Conservation (phyloP, 30 jellyfish, hydroid and myxozoan species). For the Hydractinia symbiolongicarpus region DNA sequence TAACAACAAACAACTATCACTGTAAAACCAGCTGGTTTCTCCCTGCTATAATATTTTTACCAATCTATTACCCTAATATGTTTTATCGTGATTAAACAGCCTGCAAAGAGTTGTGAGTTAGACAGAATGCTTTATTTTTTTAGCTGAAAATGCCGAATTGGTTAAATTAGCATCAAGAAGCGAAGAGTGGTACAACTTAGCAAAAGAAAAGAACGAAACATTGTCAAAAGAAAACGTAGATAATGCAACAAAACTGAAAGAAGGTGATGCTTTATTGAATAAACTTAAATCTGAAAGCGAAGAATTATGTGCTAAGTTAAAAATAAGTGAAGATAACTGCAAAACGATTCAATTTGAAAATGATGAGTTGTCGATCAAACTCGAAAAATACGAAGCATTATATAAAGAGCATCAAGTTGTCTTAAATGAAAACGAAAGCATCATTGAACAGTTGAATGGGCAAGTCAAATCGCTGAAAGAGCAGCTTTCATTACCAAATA, state of each 20-base stretch:
- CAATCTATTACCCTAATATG: no score
- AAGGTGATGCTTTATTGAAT: slow-evolving; percentile 7
- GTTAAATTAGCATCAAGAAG: slow-evolving; percentile 32
- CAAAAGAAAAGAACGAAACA: slow-evolving; percentile 41
- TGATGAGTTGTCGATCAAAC: slow-evolving; percentile 38
- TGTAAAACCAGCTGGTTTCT: no score
- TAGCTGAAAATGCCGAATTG: slow-evolving; percentile 30
- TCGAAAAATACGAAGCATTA: slow-evolving; percentile 29
- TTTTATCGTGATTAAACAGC: no score
- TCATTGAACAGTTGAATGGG: slow-evolving; percentile 59
- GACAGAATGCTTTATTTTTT: slow-evolving; percentile 1
- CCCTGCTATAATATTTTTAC: no score
- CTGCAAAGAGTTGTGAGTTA: background rate
- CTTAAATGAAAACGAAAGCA: slow-evolving; percentile 45
- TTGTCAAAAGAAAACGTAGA: slow-evolving; percentile 34
- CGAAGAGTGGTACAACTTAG: slow-evolving; percentile 48
- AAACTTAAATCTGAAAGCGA: slow-evolving; percentile 14
- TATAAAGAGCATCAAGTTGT: slow-evolving; percentile 56
- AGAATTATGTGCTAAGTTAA: slow-evolving; percentile 29
- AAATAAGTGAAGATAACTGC: slow-evolving; percentile 47
- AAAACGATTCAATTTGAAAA: slow-evolving; percentile 54
- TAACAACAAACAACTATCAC: no score
- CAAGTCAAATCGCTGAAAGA: slow-evolving; percentile 28
- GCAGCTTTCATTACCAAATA: background rate
- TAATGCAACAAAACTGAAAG: slow-evolving; percentile 36